Percentiles rank a stretch among this genome's conserved stretches.
phyloP scores from a whole-genome alignment of 1,140 invertebrate species.

The Paracyclopina nana region DNA sequence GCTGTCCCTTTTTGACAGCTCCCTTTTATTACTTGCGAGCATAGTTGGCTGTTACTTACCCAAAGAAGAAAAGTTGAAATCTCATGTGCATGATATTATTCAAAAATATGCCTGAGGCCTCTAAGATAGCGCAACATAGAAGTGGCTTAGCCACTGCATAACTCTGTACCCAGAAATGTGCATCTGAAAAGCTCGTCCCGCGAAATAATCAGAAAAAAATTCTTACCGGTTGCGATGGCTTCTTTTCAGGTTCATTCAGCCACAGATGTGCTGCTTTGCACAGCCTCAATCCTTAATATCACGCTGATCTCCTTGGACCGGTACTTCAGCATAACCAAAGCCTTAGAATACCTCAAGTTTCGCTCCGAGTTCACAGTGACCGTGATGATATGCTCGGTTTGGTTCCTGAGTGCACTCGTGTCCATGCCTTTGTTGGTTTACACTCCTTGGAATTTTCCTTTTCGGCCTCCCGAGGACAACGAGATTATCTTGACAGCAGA shows the following conservation, averaged over 20 bases:
- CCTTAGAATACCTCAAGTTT: slow-evolving; percentile 78
- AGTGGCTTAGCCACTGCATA: too few relatives aligned
- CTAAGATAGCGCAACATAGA: too few relatives aligned
- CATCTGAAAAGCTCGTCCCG: too few relatives aligned
- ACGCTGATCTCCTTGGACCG: slow-evolving; percentile 82
- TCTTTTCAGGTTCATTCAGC: slow-evolving; percentile 71
- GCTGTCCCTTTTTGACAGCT: too few relatives aligned
- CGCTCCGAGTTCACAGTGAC: slow-evolving; percentile 66
- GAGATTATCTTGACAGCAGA: background rate
- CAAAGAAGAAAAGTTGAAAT: too few relatives aligned
- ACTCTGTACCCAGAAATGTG: too few relatives aligned
- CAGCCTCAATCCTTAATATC: slow-evolving; percentile 87
- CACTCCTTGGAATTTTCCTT: background rate
- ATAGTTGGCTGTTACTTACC: too few relatives aligned
- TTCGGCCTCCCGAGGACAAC: background rate
- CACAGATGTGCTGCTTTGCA: slow-evolving; percentile 86
- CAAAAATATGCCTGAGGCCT: too few relatives aligned
- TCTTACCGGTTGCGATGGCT: too few relatives aligned
- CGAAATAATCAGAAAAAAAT: too few relatives aligned
- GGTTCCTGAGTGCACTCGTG: slow-evolving; percentile 78
- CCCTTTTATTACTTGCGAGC: too few relatives aligned
- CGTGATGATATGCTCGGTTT: slow-evolving; percentile 82
- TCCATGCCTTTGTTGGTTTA: slow-evolving; percentile 76
- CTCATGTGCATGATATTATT: too few relatives aligned
- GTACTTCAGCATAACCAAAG: slow-evolving; percentile 92